Evolutionary conservation across 2,113 vertebrate genomes (phyloP).

Genomic region (Phodopus roborovskii): DNA sequence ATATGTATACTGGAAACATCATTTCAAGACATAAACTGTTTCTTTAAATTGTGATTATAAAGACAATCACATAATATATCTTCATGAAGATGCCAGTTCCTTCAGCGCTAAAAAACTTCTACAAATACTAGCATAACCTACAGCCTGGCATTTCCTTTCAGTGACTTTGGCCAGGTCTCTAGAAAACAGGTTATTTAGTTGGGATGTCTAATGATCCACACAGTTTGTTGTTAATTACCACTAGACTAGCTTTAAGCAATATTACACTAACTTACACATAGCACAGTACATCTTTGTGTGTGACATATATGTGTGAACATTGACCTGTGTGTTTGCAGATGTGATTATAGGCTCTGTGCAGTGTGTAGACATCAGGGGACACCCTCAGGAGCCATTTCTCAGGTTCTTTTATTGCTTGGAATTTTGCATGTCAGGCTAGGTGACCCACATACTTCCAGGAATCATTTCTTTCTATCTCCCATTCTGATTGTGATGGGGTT

Average conservation of each 20-base stretch:
- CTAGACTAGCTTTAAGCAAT: neutral
- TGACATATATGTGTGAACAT: neutral
- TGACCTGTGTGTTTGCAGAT: neutral
- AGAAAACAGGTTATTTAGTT: neutral
- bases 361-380: neutral
- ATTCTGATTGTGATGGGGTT: neutral
- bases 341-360: neutral
- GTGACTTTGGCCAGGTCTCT: neutral
- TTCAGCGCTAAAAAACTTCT: slow-evolving; percentile 13
- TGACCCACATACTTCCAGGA: neutral
- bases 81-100: neutral
- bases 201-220: neutral
- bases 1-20: neutral
- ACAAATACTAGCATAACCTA: neutral
- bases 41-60: slow-evolving; percentile 24
- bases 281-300: neutral
- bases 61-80: slow-evolving; percentile 11
- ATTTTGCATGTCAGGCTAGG: neutral
- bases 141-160: neutral
- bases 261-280: neutral
- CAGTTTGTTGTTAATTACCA: neutral
- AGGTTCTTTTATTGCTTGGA: neutral
- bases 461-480: neutral
- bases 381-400: neutral
- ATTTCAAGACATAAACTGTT: neutral